Evolutionary conservation across 2,888 invertebrate genomes (phyloP).

Genomic region (Thyatira batis): DNA sequence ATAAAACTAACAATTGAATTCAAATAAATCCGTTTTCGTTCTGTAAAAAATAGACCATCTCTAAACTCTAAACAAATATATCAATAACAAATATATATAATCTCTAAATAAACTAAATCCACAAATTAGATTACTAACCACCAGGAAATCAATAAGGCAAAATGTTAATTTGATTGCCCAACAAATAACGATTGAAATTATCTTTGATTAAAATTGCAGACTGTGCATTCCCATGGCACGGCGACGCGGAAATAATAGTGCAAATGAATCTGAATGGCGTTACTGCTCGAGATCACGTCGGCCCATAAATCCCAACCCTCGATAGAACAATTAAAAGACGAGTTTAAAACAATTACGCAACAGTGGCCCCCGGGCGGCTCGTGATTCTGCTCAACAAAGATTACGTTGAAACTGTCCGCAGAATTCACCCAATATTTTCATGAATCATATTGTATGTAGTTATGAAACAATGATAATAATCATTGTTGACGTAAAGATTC

Average conservation of each 20-base stretch:
- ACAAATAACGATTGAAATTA: slow-evolving; percentile 53
- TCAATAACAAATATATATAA: too few species aligned
- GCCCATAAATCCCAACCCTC: slow-evolving; percentile 74
- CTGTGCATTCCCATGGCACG: slow-evolving; percentile 69
- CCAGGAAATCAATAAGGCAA: slow-evolving; percentile 16
- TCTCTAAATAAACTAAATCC: slow-evolving; percentile 7
- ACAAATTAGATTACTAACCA: not conserved
- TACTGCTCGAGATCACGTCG: slow-evolving; percentile 75
- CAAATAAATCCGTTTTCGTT: too few species aligned
- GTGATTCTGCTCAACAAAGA: slow-evolving; percentile 59
- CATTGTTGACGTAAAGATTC: not conserved
- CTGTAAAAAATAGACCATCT: too few species aligned
- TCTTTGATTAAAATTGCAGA: slow-evolving; percentile 72
- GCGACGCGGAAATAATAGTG: slow-evolving; percentile 75
- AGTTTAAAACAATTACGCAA: slow-evolving; percentile 82
- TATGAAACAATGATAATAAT: not conserved
- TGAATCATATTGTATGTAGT: not conserved
- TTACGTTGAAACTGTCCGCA: not conserved
- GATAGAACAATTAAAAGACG: slow-evolving; percentile 82
- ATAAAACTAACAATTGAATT: too few species aligned
- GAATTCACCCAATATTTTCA: not conserved
- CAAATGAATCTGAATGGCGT: slow-evolving; percentile 74
- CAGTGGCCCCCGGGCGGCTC: slow-evolving; percentile 69
- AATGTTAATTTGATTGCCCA: slow-evolving; percentile 54
- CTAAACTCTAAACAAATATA: slow-evolving; percentile 8